Evolutionary conservation across 2,113 vertebrate genomes (phyloP).

Genomic region (Tragelaphus buxtoni): DNA sequence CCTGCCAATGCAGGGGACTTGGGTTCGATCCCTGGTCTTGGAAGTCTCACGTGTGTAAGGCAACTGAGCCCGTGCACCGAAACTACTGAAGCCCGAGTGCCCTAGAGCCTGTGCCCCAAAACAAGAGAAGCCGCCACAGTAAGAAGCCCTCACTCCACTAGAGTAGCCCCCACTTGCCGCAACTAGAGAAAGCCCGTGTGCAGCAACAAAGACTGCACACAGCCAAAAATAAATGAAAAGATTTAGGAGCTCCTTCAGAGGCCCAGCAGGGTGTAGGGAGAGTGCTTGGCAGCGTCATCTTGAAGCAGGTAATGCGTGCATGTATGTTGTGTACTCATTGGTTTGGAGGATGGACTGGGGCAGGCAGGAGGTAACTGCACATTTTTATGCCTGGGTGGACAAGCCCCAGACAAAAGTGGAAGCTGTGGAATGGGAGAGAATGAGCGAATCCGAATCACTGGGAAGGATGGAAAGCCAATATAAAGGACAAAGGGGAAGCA

Average conservation of each 20-base stretch:
- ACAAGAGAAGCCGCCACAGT: neutral
- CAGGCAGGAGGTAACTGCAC: neutral
- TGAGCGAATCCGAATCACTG: accelerated
- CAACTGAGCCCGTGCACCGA: accelerated
- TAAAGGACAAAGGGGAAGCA: neutral
- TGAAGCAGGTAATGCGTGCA: neutral
- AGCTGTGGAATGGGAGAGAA: neutral
- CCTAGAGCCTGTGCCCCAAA: neutral
- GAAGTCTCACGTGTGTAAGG: neutral
- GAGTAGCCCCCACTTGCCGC: neutral
- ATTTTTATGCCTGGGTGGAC: neutral
- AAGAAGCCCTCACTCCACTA: neutral
- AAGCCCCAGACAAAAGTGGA: too few relatives aligned
- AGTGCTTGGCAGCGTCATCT: neutral
- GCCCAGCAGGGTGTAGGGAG: neutral
- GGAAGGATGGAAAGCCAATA: neutral
- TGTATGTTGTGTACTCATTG: accelerated
- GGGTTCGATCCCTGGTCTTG: neutral
- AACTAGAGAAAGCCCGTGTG: accelerated
- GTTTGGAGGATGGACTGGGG: neutral
- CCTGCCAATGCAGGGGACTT: neutral
- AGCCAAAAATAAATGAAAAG: neutral
- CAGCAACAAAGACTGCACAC: accelerated
- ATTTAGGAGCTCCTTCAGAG: neutral
- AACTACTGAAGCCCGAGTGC: neutral